These are phyloP conservation scores for Chloebia gouldiae DNA, from an alignment of 2,113 vertebrate genomes.

Conservation along the genomic window DNA sequence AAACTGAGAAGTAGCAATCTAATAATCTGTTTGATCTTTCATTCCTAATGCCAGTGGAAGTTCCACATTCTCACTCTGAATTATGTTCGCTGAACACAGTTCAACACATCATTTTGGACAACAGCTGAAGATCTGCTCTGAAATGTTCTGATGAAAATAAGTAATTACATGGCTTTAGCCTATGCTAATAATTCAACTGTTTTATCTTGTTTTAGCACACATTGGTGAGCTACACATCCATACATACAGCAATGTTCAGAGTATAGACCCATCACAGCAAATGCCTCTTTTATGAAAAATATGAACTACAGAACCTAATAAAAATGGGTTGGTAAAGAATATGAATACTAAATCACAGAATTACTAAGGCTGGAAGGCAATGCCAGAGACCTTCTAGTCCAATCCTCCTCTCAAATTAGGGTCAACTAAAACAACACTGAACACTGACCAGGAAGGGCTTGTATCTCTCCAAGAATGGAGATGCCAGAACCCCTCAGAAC, in stretches of 20 bases:
- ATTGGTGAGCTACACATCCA: background rate
- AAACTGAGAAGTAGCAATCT: background rate
- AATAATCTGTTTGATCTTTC: background rate
- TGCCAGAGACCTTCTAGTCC: background rate
- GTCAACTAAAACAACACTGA: background rate
- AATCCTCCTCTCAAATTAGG: background rate
- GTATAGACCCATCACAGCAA: background rate
- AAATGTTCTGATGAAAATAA: background rate
- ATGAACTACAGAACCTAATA: background rate
- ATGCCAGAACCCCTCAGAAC: background rate
- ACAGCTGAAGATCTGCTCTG: background rate
- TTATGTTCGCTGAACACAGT: background rate
- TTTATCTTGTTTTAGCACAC: background rate
- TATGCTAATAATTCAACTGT: accelerated
- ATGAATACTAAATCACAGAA: background rate
- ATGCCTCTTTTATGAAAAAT: background rate
- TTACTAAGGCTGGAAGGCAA: background rate
- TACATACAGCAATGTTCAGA: background rate
- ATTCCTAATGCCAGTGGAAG: background rate
- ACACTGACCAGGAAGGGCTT: background rate
- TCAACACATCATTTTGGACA: background rate
- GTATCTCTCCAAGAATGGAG: background rate
- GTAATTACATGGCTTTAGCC: background rate
- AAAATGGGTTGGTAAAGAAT: background rate
- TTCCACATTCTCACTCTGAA: background rate